Evolutionary conservation across 1,140 invertebrate species (phyloP), one percentile per base, ranked within the genome.

Genomic region (Sycophila sp.): DNA sequence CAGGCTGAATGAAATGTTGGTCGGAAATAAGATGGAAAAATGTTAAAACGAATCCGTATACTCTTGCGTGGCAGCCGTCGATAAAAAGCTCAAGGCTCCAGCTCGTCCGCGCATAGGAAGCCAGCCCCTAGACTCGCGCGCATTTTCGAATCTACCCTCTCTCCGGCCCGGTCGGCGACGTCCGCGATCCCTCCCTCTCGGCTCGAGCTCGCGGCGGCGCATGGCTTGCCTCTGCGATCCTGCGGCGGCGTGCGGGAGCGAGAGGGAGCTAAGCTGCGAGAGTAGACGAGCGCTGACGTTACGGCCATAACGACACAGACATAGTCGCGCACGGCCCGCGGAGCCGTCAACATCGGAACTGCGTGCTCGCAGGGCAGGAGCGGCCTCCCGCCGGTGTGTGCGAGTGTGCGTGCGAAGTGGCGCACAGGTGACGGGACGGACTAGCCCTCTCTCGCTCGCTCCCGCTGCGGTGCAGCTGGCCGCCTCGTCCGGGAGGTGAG

Each of bases 301-400:
- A 66, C 66, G 69, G 68, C 71, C 71, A 67, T 73, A 70, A 66
- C 66, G 69, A 68, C 71, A 34, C 62, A 55, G 68, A 59, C 62
- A 53, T 79, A 83, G 82, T 83, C 78, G 81, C 62, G 78, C 76
- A 66, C 81, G 82, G 77, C 76, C 80, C 79, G 79, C 76, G 73
- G 76, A 72, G 77, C 75, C 75, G 81, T 76, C 63, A 71, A 72
- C 75, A 75, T 77, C 73, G 71, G 26, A n/a, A 53, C 10, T 15
- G 34, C 34, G 30, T 34, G 17, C 47, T 17, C 19, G 13, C 5
- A 28, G n/a, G 5, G n/a, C 5, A n/a, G 5, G 40, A n/a, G n/a
- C n/a, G n/a, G n/a, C n/a, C n/a, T n/a, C n/a, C n/a, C n/a, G n/a
- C n/a, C 17, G 45, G 45, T 47, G 45, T 22, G 45, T 47, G 45